Evolutionary conservation across 1,140 invertebrate species (phyloP).

Genomic region (Goniozus legneri): DNA sequence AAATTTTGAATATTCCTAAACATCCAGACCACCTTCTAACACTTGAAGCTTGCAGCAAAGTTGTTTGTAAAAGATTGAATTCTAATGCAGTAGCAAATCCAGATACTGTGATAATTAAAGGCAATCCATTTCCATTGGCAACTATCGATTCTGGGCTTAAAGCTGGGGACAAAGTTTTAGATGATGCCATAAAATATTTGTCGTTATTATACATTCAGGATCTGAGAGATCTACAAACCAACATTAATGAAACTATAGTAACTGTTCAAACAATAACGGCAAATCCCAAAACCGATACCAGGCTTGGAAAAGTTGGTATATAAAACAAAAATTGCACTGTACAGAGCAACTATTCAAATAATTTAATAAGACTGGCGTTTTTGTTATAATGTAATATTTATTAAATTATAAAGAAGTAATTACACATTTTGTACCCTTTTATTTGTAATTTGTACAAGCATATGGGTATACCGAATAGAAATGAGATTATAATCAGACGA

Average conservation of each 20-base stretch:
- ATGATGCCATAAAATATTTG: constrained; percentile 78
- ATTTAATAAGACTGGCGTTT: too few species aligned
- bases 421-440: too few species aligned
- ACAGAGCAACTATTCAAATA: too few species aligned
- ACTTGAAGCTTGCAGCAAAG: constrained; percentile 69
- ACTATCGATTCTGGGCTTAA: constrained; percentile 69
- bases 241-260: constrained; percentile 92
- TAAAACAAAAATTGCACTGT: too few species aligned
- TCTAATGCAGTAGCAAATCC: constrained; percentile 65
- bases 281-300: constrained; percentile 95
- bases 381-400: too few species aligned
- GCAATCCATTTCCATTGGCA: constrained; percentile 65
- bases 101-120: constrained; percentile 55
- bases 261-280: constrained; percentile 89
- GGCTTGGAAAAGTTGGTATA: constrained; percentile 86
- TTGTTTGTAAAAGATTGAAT: constrained; percentile 67
- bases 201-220: constrained; percentile 89
- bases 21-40: constrained; percentile 81
- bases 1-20: constrained; percentile 72
- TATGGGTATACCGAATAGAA: too few species aligned
- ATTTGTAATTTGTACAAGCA: too few species aligned
- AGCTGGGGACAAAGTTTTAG: constrained; percentile 66
- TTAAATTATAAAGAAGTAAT: too few species aligned
- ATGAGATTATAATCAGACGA: too few species aligned
- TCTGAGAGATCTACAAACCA: constrained; percentile 85